Evolutionary conservation across 2,888 invertebrate genomes (phyloP).

Genomic region (Caenorhabditis sp.): DNA sequence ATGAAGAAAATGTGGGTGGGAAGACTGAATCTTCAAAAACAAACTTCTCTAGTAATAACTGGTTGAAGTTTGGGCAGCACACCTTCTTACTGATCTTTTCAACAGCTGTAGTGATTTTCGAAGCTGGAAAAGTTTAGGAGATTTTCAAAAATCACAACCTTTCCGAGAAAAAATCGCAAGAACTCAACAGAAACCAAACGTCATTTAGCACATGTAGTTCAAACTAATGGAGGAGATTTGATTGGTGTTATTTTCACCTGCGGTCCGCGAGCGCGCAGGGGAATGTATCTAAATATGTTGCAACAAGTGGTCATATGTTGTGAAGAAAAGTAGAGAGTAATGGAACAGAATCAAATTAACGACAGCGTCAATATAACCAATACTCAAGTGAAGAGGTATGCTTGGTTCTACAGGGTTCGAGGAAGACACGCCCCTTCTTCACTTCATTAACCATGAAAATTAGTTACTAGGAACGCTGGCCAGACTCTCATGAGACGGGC

Average conservation of each 20-base stretch:
- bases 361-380: neutral
- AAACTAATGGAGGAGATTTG: neutral
- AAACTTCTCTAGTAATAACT: conserved; percentile 13
- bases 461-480: neutral
- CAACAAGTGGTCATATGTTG: conserved; percentile 9
- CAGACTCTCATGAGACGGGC: neutral
- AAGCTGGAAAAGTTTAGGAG: neutral
- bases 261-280: neutral
- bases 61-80: neutral
- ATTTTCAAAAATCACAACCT: conserved; percentile 8
- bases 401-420: neutral
- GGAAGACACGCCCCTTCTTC: too few species aligned
- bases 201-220: conserved; percentile 22
- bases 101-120: conserved; percentile 5
- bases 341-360: neutral
- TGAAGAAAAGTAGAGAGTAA: neutral
- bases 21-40: neutral
- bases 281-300: conserved; percentile 15
- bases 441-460: neutral
- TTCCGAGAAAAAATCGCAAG: conserved; percentile 13
- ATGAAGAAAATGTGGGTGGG: neutral
- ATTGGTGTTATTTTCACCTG: conserved; percentile 27
- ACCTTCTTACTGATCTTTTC: conserved; percentile 13
- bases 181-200: conserved; percentile 30
- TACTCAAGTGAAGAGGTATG: neutral